Conservation (phyloP, 1,140 invertebrate genomes). For the Meloidogyne floridensis region DNA sequence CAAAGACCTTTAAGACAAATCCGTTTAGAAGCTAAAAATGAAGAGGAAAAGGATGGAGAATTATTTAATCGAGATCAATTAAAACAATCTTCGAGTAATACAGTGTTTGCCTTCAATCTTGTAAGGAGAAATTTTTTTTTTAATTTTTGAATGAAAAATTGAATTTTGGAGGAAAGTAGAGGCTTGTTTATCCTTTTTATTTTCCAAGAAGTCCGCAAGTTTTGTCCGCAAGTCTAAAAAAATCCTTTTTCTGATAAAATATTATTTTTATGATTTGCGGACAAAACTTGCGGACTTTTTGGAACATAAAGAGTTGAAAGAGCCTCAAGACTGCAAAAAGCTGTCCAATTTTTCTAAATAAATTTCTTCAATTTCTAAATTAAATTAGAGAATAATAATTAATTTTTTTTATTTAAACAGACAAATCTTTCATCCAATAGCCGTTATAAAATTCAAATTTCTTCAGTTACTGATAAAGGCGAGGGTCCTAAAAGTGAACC, state of each 20-base stretch:
- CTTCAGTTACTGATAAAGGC: conserved; percentile 58
- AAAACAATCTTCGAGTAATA: no score
- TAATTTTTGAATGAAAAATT: conserved; percentile 7
- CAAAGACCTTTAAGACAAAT: conserved; percentile 2
- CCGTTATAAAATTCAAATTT: conserved; percentile 51
- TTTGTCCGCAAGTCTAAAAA: no score
- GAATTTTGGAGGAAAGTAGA: background rate
- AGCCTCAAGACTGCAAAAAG: no score
- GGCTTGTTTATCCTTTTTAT: no score
- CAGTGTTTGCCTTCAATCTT: background rate
- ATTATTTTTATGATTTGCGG: no score
- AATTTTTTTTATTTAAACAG: background rate
- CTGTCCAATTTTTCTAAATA: background rate
- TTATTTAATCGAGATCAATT: no score
- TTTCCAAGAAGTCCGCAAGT: no score
- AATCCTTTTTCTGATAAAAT: no score
- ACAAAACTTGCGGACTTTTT: no score
- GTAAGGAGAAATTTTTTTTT: conserved; percentile 41
- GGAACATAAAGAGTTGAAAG: no score
- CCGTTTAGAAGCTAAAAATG: conserved; percentile 8
- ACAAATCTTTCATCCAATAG: conserved; percentile 46
- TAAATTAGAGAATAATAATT: background rate
- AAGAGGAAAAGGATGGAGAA: background rate
- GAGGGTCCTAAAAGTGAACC: conserved; percentile 58
- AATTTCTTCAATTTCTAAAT: background rate